Evolutionary conservation across 2,797 vertebrate genomes (phyloP).

Genomic region (Halcyon leucocephala): DNA sequence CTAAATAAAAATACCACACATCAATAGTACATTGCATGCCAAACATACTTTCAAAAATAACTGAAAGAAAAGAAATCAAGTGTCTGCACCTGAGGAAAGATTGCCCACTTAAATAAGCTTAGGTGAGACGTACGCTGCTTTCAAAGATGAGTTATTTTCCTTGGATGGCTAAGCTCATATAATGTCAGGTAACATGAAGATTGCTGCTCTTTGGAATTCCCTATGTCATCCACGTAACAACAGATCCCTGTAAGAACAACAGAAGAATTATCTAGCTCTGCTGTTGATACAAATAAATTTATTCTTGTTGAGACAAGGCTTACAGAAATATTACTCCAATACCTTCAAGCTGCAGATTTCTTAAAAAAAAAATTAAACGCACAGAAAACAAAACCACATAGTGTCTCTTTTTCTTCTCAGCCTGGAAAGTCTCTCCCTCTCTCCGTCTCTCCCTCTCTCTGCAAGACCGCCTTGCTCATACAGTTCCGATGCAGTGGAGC

Average conservation of each 20-base stretch:
- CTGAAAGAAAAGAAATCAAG: constrained; percentile 3
- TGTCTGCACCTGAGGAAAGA: neutral
- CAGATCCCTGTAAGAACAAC: neutral
- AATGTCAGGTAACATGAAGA: neutral
- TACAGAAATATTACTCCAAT: constrained; percentile 50
- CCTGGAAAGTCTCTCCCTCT: constrained; percentile 15
- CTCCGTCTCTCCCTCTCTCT: constrained; percentile 29
- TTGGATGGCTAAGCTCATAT: neutral
- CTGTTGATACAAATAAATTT: constrained; percentile 43
- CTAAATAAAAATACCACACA: neutral
- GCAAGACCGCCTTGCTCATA: constrained; percentile 44
- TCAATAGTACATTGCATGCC: constrained; percentile 19
- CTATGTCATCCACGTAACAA: neutral
- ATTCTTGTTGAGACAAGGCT: constrained; percentile 30
- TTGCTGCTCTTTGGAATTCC: constrained; percentile 25
- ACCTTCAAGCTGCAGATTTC: constrained; percentile 41
- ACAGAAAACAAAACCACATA: neutral
- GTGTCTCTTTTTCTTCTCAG: constrained; percentile 30
- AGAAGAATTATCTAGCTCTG: constrained; percentile 15
- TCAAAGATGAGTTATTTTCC: constrained; percentile 16
- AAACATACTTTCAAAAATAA: constrained; percentile 10
- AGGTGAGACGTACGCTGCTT: neutral
- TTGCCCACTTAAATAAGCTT: neutral
- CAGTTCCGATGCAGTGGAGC: constrained; percentile 70
- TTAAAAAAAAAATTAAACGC: neutral